Evolutionary conservation across 2,888 invertebrate genomes (phyloP).

Genomic region (Ommatoiulus sabulosus): DNA sequence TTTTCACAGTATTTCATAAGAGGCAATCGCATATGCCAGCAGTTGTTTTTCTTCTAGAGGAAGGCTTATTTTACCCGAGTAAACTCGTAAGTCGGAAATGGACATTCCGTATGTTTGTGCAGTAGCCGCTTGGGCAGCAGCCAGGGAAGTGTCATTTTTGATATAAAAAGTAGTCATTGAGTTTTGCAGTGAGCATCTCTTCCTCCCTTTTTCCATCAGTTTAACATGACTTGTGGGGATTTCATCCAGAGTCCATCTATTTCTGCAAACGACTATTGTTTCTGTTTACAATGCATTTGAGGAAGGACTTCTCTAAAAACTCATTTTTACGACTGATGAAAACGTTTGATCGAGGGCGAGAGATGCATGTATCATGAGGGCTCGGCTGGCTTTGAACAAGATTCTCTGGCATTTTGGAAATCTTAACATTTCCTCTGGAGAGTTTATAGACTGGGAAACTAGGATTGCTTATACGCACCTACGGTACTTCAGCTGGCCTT

Average conservation of each 20-base stretch:
- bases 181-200: neutral
- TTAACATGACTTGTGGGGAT: slow-evolving; percentile 29
- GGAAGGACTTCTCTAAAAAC: slow-evolving; percentile 50
- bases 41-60: too few species aligned
- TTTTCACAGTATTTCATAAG: too few species aligned
- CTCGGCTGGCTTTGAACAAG: slow-evolving; percentile 19
- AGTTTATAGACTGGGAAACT: neutral
- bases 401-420: slow-evolving; percentile 17
- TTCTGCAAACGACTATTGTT: slow-evolving; percentile 16
- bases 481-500: neutral
- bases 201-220: neutral
- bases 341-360: slow-evolving; percentile 46
- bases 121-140: neutral
- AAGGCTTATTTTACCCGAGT: too few species aligned
- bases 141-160: slow-evolving; percentile 20
- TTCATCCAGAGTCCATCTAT: slow-evolving; percentile 30
- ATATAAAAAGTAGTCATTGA: slow-evolving; percentile 13
- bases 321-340: slow-evolving; percentile 35
- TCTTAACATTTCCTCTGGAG: slow-evolving; percentile 25
- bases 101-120: neutral
- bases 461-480: neutral
- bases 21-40: too few species aligned
- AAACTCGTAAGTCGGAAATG: neutral
- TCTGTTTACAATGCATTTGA: slow-evolving; percentile 49
- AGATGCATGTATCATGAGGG: slow-evolving; percentile 24